These are phyloP conservation scores for Echiichthys vipera DNA, from an alignment of 2,797 vertebrate species.

Conservation along the genomic window DNA sequence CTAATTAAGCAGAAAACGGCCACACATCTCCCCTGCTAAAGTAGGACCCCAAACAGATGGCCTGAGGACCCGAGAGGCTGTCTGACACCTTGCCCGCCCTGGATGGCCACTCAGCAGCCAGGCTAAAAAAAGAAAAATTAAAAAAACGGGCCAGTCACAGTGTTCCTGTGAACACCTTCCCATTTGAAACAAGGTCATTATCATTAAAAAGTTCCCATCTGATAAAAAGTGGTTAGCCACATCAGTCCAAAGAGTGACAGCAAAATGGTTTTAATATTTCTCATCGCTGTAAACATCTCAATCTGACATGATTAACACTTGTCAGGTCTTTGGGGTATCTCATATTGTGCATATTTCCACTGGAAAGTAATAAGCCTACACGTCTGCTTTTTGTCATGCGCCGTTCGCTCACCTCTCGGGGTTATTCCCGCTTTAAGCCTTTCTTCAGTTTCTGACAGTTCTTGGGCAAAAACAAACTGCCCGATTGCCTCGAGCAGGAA, in stretches of 20 bases:
- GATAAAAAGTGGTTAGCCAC: background rate
- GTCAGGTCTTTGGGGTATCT: slow-evolving; percentile 9
- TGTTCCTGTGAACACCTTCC: slow-evolving; percentile 51
- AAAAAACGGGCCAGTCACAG: slow-evolving; percentile 30
- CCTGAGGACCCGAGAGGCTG: slow-evolving; percentile 72
- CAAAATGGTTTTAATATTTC: background rate
- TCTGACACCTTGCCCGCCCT: slow-evolving; percentile 70
- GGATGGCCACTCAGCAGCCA: slow-evolving; percentile 71
- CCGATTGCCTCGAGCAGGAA: slow-evolving; percentile 66
- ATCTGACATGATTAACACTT: slow-evolving; percentile 21
- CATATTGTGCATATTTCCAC: slow-evolving; percentile 47
- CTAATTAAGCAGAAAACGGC: slow-evolving; percentile 86
- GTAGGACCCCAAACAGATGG: slow-evolving; percentile 81
- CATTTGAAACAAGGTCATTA: slow-evolving; percentile 61
- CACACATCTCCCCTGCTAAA: slow-evolving; percentile 77
- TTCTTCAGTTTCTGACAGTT: slow-evolving; percentile 69
- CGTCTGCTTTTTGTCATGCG: slow-evolving; percentile 54
- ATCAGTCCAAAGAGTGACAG: background rate
- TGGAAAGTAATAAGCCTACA: slow-evolving; percentile 13
- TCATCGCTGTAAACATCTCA: slow-evolving; percentile 12
- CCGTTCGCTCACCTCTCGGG: slow-evolving; percentile 49
- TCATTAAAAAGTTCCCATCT: slow-evolving; percentile 23
- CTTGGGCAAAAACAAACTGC: slow-evolving; percentile 65
- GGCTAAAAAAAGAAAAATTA: slow-evolving; percentile 29
- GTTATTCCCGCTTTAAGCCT: slow-evolving; percentile 56